Conservation (phyloP, 2,888 invertebrate species). For the Leptopilina drosophilae region DNA sequence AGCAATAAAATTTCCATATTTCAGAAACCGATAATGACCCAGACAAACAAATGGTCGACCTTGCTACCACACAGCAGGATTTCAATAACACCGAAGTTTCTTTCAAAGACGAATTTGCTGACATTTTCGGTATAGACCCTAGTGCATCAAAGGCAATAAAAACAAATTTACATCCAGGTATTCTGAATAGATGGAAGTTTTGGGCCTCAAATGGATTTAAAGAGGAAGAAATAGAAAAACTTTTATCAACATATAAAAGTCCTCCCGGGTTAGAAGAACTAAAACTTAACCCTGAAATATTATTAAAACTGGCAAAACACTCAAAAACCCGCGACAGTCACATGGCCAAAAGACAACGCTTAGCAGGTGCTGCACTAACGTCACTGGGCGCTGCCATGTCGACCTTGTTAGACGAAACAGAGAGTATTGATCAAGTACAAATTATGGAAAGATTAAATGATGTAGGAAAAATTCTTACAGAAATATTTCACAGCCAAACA, state of each 20-base stretch:
- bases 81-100: too few relatives aligned
- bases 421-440: slow-evolving; percentile 29
- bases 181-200: slow-evolving; percentile 43
- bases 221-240: slow-evolving; percentile 41
- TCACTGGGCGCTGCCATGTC: slow-evolving; percentile 14
- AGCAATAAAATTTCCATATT: too few relatives aligned
- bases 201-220: slow-evolving; percentile 41
- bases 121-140: slow-evolving; percentile 46
- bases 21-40: too few relatives aligned
- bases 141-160: slow-evolving; percentile 40
- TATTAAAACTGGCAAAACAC: slow-evolving; percentile 17
- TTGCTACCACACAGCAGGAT: too few relatives aligned
- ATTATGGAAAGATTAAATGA: slow-evolving; percentile 37
- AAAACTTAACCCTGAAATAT: slow-evolving; percentile 50
- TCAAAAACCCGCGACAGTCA: background rate
- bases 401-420: background rate
- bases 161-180: slow-evolving; percentile 33
- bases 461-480: slow-evolving; percentile 11
- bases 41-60: too few relatives aligned
- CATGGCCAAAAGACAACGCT: background rate
- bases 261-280: slow-evolving; percentile 43
- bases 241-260: slow-evolving; percentile 45
- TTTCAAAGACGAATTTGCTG: background rate
- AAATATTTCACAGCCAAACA: slow-evolving; percentile 35
- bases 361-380: slow-evolving; percentile 9